Evolutionary conservation across 2,888 invertebrate species (phyloP).

Genomic region (Pseudoips prasinana): DNA sequence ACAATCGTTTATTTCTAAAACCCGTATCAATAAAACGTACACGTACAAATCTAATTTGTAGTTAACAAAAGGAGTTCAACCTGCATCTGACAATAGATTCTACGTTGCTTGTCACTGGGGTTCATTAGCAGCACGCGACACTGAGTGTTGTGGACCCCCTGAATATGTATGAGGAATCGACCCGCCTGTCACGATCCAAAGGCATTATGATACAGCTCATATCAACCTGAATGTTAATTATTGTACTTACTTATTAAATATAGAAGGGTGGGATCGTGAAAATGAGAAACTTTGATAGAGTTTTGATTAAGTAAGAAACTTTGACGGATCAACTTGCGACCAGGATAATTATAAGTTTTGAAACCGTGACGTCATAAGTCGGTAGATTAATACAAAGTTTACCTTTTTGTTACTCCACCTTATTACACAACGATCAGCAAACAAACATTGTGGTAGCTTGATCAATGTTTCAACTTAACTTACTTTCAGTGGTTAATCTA

Average conservation of each 20-base stretch:
- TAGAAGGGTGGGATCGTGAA: conserved; percentile 31
- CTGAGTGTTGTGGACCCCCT: conserved; percentile 28
- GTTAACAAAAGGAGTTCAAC: conserved; percentile 45
- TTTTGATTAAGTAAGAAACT: conserved; percentile 22
- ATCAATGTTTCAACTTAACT: no score
- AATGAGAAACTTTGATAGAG: conserved; percentile 14
- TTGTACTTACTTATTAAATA: conserved; percentile 32
- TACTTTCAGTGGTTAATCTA: no score
- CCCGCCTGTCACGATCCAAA: conserved; percentile 49
- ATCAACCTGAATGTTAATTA: conserved; percentile 38
- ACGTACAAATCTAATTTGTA: conserved; percentile 44
- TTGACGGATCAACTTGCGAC: conserved; percentile 6
- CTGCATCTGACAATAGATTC: conserved; percentile 46
- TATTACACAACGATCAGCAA: no score
- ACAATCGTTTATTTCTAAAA: no score
- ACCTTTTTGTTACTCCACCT: no score
- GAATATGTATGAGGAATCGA: conserved; percentile 68
- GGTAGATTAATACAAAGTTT: no score
- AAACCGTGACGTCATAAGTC: no score
- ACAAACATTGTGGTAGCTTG: no score
- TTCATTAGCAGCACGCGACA: conserved; percentile 46
- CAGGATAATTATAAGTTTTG: no score
- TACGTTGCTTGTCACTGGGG: conserved; percentile 27
- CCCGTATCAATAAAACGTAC: conserved; percentile 38
- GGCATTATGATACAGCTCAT: conserved; percentile 49